Base-by-base conservation (phyloP, 1,140 invertebrate species). In the Zeugodacus cucurbitae region DNA sequence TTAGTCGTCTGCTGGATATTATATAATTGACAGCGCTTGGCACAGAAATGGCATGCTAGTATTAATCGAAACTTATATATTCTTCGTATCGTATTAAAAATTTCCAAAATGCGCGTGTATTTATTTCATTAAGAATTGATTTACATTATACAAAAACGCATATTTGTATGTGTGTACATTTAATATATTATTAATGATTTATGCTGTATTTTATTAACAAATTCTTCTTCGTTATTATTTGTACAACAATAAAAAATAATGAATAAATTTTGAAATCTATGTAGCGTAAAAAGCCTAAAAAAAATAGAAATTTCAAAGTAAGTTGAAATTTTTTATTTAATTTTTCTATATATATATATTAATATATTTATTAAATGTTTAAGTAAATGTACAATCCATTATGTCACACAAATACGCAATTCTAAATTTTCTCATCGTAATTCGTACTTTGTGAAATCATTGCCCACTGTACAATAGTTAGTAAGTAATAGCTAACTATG, bases 261-360 rank as follows among this genome's bases (percentile, higher is more conserved):
- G 6, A 86, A 37, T 34, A 82, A 86, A 54, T 59, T 59, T 48
- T n/a, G 4, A 67, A 64, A 67, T 44, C 37, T 44, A 44, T 87
- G 37, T 87, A 87, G 57, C 86, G 86, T 87, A 87, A 87, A 64
- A 87, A 86, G 44, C 85, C 85, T 58, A 86, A 22, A 86, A 86
- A 86, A 86, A 86, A 86, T 86, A 86, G 85, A 86, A 58, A 59
- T 22, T 48, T 37, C 29, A 86, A 86, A 58, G 85, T 86, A 86
- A 86, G 85, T 86, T 29, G 7, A 29, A 86, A 58, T 44, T 48
- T 2, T 41, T 26, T 48, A 82, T 82, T 82, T 82, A 48, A 48
- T 82, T 82, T 82, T 82, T 34, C 14, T 37, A 37, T 74, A n/a
- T 54, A 7, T 14, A 54, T 7, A 54, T 54, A 54, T 54, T 62